Conservation (phyloP, 30 jellyfish, hydroid and myxozoan genomes). For the Chrysaora quinquecirrha region DNA sequence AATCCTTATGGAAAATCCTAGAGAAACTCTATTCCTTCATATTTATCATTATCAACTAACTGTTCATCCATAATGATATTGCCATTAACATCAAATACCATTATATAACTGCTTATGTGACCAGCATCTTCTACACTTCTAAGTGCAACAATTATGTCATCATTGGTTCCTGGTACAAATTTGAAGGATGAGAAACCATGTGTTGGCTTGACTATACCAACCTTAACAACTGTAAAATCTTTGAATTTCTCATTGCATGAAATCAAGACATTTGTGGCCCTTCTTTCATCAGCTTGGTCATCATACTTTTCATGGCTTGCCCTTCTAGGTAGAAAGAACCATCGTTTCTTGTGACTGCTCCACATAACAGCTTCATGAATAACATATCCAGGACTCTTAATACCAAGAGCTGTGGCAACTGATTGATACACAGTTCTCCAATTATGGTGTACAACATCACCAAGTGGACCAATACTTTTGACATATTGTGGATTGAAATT, state of each 20-base stretch:
- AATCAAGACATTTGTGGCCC: slow-evolving; percentile 84
- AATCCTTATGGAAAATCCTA: no score
- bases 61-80: slow-evolving; percentile 73
- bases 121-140: slow-evolving; percentile 89
- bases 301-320: slow-evolving; percentile 83
- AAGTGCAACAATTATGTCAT: slow-evolving; percentile 75
- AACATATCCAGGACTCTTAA: slow-evolving; percentile 89
- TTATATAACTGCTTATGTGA: slow-evolving; percentile 69
- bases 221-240: slow-evolving; percentile 67
- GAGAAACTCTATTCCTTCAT: slow-evolving; percentile 91
- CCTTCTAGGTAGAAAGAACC: slow-evolving; percentile 98
- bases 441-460: slow-evolving; percentile 92
- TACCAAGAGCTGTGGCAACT: slow-evolving; percentile 72
- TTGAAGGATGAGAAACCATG: slow-evolving; percentile 96
- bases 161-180: slow-evolving; percentile 92
- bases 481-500: slow-evolving; percentile 90
- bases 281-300: slow-evolving; percentile 87
- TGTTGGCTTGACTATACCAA: slow-evolving; percentile 83
- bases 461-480: slow-evolving; percentile 88
- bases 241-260: slow-evolving; percentile 85
- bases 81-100: slow-evolving; percentile 84
- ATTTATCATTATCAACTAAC: slow-evolving; percentile 79
- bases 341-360: slow-evolving; percentile 78
- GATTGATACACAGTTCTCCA: slow-evolving; percentile 83
- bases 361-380: slow-evolving; percentile 98